Evolutionary conservation across 2,888 invertebrate genomes (phyloP).

Genomic region (Bombylius major): DNA sequence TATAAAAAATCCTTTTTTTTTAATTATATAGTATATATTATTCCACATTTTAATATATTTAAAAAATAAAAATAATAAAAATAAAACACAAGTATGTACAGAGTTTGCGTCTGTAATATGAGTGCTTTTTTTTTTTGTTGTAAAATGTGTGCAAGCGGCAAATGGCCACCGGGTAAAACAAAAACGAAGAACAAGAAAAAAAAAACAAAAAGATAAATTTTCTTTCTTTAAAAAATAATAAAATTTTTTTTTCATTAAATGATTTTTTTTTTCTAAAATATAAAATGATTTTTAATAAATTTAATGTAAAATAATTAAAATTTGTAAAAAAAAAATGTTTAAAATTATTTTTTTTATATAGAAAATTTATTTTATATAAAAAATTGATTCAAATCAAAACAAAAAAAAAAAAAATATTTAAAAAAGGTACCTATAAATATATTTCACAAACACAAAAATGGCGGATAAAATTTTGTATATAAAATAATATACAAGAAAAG

Average conservation of each 20-base stretch:
- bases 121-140: conserved; percentile 6
- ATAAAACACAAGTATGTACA: conserved; percentile 1
- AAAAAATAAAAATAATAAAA: background rate
- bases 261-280: background rate
- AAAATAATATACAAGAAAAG: background rate
- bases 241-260: background rate
- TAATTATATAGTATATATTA: background rate
- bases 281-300: background rate
- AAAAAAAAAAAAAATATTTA: too few species aligned
- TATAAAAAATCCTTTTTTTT: too few species aligned
- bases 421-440: background rate
- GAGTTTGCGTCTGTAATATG: conserved; percentile 9
- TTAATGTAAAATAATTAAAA: background rate
- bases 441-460: conserved; percentile 15
- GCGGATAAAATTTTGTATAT: conserved; percentile 4
- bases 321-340: too few species aligned
- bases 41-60: background rate
- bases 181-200: too few species aligned
- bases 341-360: background rate
- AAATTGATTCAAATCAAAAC: background rate
- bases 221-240: background rate
- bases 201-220: background rate
- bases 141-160: conserved; percentile 13
- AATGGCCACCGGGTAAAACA: conserved; percentile 11
- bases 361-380: background rate